Base-by-base conservation (phyloP, 1,140 invertebrate species). In the Cryptotermes secundus region DNA sequence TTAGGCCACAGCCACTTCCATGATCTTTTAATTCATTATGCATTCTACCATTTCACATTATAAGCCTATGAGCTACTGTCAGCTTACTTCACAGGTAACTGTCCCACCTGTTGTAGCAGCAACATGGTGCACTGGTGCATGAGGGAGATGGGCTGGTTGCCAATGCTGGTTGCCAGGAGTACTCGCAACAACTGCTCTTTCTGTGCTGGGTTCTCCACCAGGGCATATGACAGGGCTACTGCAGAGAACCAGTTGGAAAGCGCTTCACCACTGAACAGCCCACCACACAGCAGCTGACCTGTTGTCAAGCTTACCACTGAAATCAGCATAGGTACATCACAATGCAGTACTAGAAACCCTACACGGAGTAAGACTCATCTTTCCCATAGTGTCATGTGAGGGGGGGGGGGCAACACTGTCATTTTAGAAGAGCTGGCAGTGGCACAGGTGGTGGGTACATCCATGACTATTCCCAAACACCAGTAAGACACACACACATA, bases 221-320 rank as follows among this genome's bases (percentile, higher is more conserved):
- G 90, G 0, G 95, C 94, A 87, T 99, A 97, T 87, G 97, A 95
- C 26, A 99, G 90, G 22, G 97, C 96, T 9, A 99, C 95, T 0
- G 97, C 92, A 1, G 97, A 96, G 90, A 99, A 98, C 99, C 99
- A 99, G 89, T 97, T 99, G n/a, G 96, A 98, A n/a, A 98, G 90
- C 31, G 96, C 91, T 89, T 99, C 98, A 0, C 92, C 90, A 80
- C 96, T 97, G 89, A 99, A 99, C 24, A 99, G 90, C 1, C 98
- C 97, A 34, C 96, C 95, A 88, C 98, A 99, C 6, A 99, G 91
- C n/a, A 99, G 90, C 90, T 99, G 97, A 1, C 98, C 98, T 65
- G 92, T 90, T 72, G 92, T 92, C 81, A 93, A 84, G 34, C 34
- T 59, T 34, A n/a, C 72, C 35, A 84, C 84, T 82, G 53, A 14